A percentile compares a stretch with the other conserved stretches of the same genome.
Conservation (phyloP, 2,113 vertebrate species). For the Phaetusa simplex region DNA sequence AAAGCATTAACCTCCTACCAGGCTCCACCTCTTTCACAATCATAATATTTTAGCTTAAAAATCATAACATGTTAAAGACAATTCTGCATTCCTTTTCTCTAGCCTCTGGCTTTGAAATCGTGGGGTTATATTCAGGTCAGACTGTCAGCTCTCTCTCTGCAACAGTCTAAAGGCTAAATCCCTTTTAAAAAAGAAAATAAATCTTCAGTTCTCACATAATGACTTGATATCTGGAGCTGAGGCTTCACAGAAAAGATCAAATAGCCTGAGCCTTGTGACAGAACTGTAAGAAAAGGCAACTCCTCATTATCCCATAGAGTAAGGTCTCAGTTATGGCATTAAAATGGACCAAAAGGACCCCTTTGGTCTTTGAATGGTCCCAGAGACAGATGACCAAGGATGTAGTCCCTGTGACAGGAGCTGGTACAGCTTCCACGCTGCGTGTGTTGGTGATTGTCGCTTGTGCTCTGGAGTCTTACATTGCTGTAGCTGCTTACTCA, state of each 20-base stretch:
- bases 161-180: slow-evolving; percentile 42
- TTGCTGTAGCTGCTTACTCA: background rate
- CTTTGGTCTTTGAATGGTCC: background rate
- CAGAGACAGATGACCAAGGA: background rate
- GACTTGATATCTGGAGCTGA: slow-evolving; percentile 38
- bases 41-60: slow-evolving; percentile 34
- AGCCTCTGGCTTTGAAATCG: background rate
- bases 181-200: slow-evolving; percentile 51
- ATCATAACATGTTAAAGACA: slow-evolving; percentile 24
- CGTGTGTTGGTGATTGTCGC: background rate
- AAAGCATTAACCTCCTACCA: background rate
- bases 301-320: background rate
- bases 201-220: slow-evolving; percentile 51
- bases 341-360: background rate
- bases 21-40: background rate
- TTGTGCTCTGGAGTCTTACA: background rate
- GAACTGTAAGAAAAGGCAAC: background rate
- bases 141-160: slow-evolving; percentile 24
- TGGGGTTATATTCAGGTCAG: slow-evolving; percentile 55
- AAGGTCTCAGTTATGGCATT: background rate
- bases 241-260: slow-evolving; percentile 45
- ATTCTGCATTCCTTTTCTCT: slow-evolving; percentile 20
- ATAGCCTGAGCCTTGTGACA: background rate
- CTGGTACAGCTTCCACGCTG: background rate
- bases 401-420: background rate